These are phyloP conservation scores for Amphiura filiformis DNA, from an alignment of 35 echinoderm and acorn worm genomes.

Conservation along the genomic window DNA sequence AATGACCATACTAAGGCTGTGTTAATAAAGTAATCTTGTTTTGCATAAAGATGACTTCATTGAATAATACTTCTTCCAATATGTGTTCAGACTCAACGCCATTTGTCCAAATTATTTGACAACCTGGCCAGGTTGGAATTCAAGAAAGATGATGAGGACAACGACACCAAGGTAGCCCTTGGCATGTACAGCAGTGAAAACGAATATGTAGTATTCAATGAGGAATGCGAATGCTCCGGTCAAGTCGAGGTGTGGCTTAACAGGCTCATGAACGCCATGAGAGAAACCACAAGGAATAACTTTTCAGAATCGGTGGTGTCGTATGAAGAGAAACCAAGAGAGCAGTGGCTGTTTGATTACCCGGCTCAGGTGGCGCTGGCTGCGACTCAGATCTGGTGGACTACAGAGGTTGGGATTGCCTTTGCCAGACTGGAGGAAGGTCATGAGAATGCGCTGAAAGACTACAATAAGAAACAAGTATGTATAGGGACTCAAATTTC, in stretches of 20 bases:
- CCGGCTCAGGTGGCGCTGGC: slow-evolving; percentile 94
- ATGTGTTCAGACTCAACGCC: slow-evolving; percentile 73
- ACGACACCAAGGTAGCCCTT: slow-evolving; percentile 79
- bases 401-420: slow-evolving; percentile 89
- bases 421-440: slow-evolving; percentile 94
- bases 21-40: no score
- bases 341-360: slow-evolving; percentile 97
- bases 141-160: slow-evolving; percentile 65
- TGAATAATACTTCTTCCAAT: no score
- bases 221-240: slow-evolving; percentile 76
- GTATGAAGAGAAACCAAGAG: slow-evolving; percentile 95
- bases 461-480: slow-evolving; percentile 99
- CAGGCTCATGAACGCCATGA: slow-evolving; percentile 83
- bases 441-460: slow-evolving; percentile 96
- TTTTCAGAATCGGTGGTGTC: slow-evolving; percentile 77
- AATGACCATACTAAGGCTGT: no score
- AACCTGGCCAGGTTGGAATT: slow-evolving; percentile 96
- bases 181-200: slow-evolving; percentile 99
- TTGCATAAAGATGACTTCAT: no score
- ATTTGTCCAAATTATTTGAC: slow-evolving; percentile 97
- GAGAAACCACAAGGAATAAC: slow-evolving; percentile 48
- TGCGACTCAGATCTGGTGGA: slow-evolving; percentile 96
- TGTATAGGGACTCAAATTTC: no score
- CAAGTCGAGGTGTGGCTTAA: slow-evolving; percentile 98
- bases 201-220: slow-evolving; percentile 89